These are phyloP conservation scores for Drosophila hamatofila DNA, from an alignment of 2,888 invertebrate genomes.

Conservation along the genomic window DNA sequence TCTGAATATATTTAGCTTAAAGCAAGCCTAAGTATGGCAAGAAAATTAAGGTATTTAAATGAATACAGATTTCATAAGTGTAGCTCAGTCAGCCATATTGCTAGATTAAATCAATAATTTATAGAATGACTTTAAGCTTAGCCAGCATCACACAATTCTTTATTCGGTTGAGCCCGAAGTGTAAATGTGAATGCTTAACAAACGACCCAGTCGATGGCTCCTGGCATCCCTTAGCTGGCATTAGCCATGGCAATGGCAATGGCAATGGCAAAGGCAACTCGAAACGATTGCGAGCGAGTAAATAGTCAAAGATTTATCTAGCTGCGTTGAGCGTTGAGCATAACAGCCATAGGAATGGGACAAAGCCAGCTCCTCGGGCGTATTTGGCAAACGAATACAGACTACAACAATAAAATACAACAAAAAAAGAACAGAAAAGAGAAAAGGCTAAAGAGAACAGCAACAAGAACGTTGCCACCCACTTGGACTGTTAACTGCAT, in stretches of 20 bases:
- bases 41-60: neutral
- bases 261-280: slow-evolving; percentile 32
- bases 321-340: slow-evolving; percentile 38
- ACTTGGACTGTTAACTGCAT: slow-evolving; percentile 59
- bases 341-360: slow-evolving; percentile 21
- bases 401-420: neutral
- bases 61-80: neutral
- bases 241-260: slow-evolving; percentile 25
- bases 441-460: neutral
- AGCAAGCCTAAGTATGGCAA: neutral
- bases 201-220: slow-evolving; percentile 37
- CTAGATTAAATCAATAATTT: slow-evolving; percentile 69
- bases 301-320: slow-evolving; percentile 74
- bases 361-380: slow-evolving; percentile 40
- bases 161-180: slow-evolving; percentile 65
- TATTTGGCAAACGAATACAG: slow-evolving; percentile 15
- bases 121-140: slow-evolving; percentile 61
- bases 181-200: slow-evolving; percentile 55
- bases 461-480: slow-evolving; percentile 2
- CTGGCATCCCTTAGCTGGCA: slow-evolving; percentile 15
- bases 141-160: slow-evolving; percentile 55
- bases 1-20: neutral
- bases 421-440: neutral
- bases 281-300: slow-evolving; percentile 37
- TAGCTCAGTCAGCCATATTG: neutral